A percentile compares a stretch with the other conserved stretches of the same genome.
These are phyloP conservation scores for Drosophila albomicans DNA, from an alignment of 1,140 invertebrate genomes.

Conservation along the genomic window DNA sequence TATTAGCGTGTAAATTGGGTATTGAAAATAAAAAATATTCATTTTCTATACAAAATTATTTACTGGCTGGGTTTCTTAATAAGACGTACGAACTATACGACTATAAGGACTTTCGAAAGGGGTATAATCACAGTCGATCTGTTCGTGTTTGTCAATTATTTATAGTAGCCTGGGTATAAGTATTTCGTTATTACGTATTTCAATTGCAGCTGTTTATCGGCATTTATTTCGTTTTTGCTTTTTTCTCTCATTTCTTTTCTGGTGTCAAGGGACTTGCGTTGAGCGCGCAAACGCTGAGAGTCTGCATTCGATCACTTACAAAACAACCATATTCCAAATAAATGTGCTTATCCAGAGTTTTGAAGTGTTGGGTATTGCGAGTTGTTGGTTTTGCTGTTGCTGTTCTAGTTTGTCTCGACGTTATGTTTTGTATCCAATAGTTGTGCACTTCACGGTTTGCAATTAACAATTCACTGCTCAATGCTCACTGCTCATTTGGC, in stretches of 20 bases:
- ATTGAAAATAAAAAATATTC: no score
- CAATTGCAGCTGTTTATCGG: conserved; percentile 14
- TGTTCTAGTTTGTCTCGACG: background rate
- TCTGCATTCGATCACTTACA: conserved; percentile 56
- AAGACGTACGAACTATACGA: no score
- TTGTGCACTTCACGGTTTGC: background rate
- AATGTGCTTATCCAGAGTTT: conserved; percentile 52
- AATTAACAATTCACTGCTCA: conserved; percentile 44
- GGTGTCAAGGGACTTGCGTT: conserved; percentile 30
- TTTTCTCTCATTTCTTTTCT: conserved; percentile 8
- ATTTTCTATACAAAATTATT: no score
- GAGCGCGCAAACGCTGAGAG: background rate
- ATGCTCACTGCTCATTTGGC: conserved; percentile 29
- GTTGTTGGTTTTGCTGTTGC: conserved; percentile 9
- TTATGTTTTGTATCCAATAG: conserved; percentile 35
- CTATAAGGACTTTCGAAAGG: background rate
- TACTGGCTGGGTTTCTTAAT: no score
- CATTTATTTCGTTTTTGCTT: conserved; percentile 5
- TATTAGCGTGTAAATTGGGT: no score
- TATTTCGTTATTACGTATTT: conserved; percentile 1
- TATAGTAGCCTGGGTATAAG: background rate
- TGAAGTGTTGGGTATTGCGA: background rate
- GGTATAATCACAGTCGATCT: conserved; percentile 4
- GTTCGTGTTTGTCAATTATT: background rate
- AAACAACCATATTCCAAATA: conserved; percentile 77